Percentiles rank a stretch among this genome's conserved stretches.
Conservation (phyloP, 2,888 invertebrate genomes). For the Scaptomyza tumidula region DNA sequence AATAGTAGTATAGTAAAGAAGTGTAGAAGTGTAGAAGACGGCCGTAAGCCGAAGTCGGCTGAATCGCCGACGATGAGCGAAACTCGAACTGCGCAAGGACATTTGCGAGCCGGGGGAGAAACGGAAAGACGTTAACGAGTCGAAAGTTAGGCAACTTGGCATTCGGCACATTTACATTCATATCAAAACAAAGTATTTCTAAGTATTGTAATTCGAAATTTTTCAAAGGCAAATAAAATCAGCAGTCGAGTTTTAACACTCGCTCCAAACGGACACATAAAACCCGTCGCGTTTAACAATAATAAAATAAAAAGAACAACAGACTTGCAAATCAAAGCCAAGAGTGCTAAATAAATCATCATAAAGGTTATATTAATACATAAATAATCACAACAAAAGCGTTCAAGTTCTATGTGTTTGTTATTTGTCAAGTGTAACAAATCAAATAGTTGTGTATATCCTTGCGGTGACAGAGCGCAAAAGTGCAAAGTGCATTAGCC, state of each 20-base stretch:
- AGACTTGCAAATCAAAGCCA: background rate
- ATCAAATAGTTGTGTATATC: constrained; percentile 10
- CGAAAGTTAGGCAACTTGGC: constrained; percentile 11
- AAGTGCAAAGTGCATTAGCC: constrained; percentile 82
- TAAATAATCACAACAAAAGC: background rate
- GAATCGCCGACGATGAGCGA: constrained; percentile 43
- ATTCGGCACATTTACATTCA: constrained; percentile 22
- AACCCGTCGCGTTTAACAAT: constrained; percentile 24
- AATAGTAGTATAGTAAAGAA: constrained; percentile 26
- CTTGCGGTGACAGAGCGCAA: constrained; percentile 32
- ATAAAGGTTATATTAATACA: background rate
- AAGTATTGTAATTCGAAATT: constrained; percentile 82
- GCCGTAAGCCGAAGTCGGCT: constrained; percentile 27
- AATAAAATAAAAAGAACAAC: constrained; percentile 2
- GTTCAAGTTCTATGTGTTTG: background rate
- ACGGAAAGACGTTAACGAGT: background rate
- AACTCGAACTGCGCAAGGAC: constrained; percentile 83
- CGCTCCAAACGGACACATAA: constrained; percentile 70
- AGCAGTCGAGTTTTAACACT: constrained; percentile 82
- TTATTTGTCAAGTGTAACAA: constrained; percentile 3
- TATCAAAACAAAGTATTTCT: constrained; percentile 80
- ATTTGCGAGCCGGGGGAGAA: constrained; percentile 46
- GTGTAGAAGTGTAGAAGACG: constrained; percentile 11
- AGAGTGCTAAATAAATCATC: background rate
- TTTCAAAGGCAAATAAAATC: constrained; percentile 77